A percentile compares a stretch with the other conserved stretches of the same genome.
Conservation (phyloP, 1,140 invertebrate species). For the Microvelia longipes region DNA sequence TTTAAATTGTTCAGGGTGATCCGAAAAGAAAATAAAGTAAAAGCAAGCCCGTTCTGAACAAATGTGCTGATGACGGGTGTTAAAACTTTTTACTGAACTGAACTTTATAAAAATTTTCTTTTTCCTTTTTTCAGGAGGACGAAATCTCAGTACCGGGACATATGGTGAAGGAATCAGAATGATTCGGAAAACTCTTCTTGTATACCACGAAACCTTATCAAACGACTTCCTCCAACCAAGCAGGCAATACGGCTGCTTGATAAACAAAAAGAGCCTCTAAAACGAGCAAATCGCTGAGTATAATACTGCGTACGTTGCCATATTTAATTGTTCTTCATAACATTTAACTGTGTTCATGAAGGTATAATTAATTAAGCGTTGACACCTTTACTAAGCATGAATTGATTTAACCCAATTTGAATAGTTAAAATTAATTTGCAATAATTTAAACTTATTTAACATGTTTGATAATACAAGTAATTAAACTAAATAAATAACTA, state of each 20-base stretch:
- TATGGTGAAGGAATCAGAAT: constrained; percentile 36
- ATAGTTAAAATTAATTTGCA: neutral
- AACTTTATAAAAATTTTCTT: neutral
- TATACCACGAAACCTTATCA: constrained; percentile 47
- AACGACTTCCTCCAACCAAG: constrained; percentile 35
- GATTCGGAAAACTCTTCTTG: constrained; percentile 41
- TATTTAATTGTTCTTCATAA: no score
- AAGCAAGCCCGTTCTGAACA: no score
- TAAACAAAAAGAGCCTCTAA: constrained; percentile 35
- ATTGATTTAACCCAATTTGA: no score
- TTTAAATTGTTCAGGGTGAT: no score
- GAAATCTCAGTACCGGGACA: constrained; percentile 30
- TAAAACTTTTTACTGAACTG: no score
- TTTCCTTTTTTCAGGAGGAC: constrained; percentile 33
- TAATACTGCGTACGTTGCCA: constrained; percentile 34
- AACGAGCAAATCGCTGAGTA: constrained; percentile 35
- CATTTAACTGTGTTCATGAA: no score
- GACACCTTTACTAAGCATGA: no score
- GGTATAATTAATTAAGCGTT: no score
- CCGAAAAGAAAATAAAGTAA: no score
- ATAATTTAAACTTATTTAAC: neutral
- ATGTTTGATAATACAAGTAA: no score
- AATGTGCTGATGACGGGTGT: no score
- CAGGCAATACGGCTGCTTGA: constrained; percentile 36
- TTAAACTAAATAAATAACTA: no score